phyloP scores from a whole-genome alignment of 2,113 vertebrate genomes.

The Pagrus major region DNA sequence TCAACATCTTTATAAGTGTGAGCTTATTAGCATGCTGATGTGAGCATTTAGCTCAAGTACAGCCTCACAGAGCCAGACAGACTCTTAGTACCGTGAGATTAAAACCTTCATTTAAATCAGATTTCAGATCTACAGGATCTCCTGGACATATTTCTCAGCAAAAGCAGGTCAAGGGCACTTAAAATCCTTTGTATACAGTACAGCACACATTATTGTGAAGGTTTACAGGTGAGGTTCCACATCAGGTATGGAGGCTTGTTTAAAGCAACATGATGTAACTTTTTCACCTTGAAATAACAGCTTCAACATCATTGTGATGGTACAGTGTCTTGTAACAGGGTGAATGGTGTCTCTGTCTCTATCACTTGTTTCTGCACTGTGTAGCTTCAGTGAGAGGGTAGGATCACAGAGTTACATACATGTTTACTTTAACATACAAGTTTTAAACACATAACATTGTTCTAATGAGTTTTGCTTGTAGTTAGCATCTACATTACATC shows the following conservation, averaged over 20 bases:
- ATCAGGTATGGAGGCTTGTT: not conserved
- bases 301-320: too few species aligned
- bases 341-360: too few species aligned
- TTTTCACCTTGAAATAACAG: too few species aligned
- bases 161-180: not conserved
- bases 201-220: not conserved
- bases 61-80: not conserved
- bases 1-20: not conserved
- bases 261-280: too few species aligned
- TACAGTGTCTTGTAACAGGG: too few species aligned
- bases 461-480: too few species aligned
- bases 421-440: too few species aligned
- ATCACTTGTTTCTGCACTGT: too few species aligned
- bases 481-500: too few species aligned
- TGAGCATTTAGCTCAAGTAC: not conserved
- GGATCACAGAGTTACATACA: too few species aligned
- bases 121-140: not conserved
- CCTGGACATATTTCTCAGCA: not conserved
- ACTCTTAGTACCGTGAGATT: not conserved
- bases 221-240: not conserved
- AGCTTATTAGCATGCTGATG: not conserved
- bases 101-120: not conserved
- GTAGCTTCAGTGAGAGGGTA: too few species aligned
- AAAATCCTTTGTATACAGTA: not conserved
- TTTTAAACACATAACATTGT: too few species aligned